Evolutionary conservation across 2,888 invertebrate genomes (phyloP).

Genomic region (Folsomia manolachei): DNA sequence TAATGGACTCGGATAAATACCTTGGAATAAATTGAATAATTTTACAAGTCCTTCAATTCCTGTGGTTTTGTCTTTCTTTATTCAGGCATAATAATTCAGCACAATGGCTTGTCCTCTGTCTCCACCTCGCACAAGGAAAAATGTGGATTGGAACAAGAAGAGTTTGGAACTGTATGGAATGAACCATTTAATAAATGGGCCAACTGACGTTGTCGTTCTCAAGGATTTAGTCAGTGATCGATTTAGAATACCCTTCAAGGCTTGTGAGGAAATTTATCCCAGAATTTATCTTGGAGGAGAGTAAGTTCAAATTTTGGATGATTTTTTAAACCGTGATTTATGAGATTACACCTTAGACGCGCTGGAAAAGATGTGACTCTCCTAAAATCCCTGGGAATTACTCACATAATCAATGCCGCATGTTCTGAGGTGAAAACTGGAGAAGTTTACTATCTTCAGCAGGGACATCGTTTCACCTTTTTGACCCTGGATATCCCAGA

Average conservation of each 20-base stretch:
- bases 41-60: too few species aligned
- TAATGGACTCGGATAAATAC: too few species aligned
- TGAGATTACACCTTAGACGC: conserved; percentile 18
- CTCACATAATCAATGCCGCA: conserved; percentile 46
- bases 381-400: conserved; percentile 41
- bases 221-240: conserved; percentile 49
- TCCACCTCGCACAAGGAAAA: conserved; percentile 20
- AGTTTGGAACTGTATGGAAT: conserved; percentile 32
- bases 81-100: background rate
- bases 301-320: conserved; percentile 51
- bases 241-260: conserved; percentile 53
- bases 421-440: conserved; percentile 30
- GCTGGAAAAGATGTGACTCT: conserved; percentile 40
- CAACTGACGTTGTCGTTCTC: conserved; percentile 33
- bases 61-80: too few species aligned
- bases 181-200: conserved; percentile 23
- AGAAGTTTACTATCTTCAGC: conserved; percentile 29
- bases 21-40: background rate
- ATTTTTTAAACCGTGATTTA: background rate
- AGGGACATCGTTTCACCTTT: conserved; percentile 48
- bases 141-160: conserved; percentile 26
- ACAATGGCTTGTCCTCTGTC: background rate
- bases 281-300: conserved; percentile 56
- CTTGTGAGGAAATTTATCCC: conserved; percentile 57
- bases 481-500: conserved; percentile 57